Base-by-base conservation (phyloP, 2,797 vertebrate species). In the Sebastes hubbsi region DNA sequence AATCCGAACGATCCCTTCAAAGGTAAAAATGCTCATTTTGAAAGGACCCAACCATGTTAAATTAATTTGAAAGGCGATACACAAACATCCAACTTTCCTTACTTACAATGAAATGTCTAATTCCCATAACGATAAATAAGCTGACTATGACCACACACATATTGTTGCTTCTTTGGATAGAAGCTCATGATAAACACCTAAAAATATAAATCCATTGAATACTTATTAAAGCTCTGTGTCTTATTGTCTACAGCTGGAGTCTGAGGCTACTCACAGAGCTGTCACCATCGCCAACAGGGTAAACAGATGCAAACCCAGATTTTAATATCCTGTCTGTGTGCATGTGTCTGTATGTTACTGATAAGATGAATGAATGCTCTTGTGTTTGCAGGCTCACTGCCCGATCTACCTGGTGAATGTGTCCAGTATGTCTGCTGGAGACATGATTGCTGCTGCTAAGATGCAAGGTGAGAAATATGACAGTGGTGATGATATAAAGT, bases 181-280 rank as follows among this genome's bases (percentile, higher is more conserved):
- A 68, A 7, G 8, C 18, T 32, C 32, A 30, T 38, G 13, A 64
- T 49, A 52, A 66, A 75, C 14, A 46, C 11, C 27, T 29, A 38
- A 4, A 25, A 25, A 46, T 54, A 12, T 60, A 29, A 24, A 58
- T 46, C 27, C 42, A 8, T 36, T 34, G 11, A 24, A 7, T 14
- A 3, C 11, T 63, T 30, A 2, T 46, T 69, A 6, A 46, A 76
- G 5, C 59, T 54, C 30, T 77, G 8, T 56, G 12, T 90, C 4
- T 72, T 65, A 4, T 46, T 83, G 10, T 75, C 64, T 46, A 2
- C 90, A 98, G 97, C 93, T 98, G 86, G 97, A 98, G 94, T 97
- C 97, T 18, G 97, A 98, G 93, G 97, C 97, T 0, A 97, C 97
- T 86, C 97, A 97, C 93, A 95, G 97, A 93, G 97, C 97, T 56